These are phyloP conservation scores for Megalurothrips usitatus DNA, from an alignment of 2,888 invertebrate genomes.

Conservation along the genomic window DNA sequence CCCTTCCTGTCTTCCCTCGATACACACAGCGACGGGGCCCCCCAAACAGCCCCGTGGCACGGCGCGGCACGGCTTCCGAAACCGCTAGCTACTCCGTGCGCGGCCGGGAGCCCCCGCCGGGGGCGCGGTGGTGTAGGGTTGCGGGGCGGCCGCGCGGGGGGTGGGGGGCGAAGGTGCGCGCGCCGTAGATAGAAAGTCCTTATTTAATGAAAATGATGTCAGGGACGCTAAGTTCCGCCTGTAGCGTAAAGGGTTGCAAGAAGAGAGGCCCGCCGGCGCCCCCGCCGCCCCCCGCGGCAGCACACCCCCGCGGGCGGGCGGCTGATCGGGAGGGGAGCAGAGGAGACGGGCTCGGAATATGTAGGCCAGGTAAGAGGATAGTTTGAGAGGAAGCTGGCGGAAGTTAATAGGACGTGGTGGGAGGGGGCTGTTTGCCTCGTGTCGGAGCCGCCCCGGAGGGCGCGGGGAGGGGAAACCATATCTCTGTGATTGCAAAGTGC, in stretches of 20 bases:
- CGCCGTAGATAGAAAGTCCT: not conserved
- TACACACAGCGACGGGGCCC: conserved; percentile 36
- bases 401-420: not conserved
- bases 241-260: not conserved
- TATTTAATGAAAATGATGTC: conserved; percentile 23
- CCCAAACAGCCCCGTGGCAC: conserved; percentile 27
- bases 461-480: conserved; percentile 32
- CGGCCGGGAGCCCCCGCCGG: too few relatives aligned
- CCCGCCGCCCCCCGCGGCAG: conserved; percentile 39
- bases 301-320: conserved; percentile 29
- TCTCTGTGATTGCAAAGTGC: conserved; percentile 36
- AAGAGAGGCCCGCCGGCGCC: not conserved
- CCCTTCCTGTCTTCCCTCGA: conserved; percentile 32
- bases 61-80: not conserved
- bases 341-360: not conserved
- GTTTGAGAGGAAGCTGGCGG: conserved; percentile 17
- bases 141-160: conserved; percentile 37
- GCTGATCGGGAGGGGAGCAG: not conserved
- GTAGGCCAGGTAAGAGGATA: conserved; percentile 22
- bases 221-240: conserved; percentile 16
- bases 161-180: not conserved
- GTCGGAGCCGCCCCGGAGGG: not conserved
- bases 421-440: conserved; percentile 16
- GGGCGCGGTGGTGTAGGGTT: too few relatives aligned
- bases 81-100: not conserved